Evolutionary conservation across 1,140 invertebrate genomes (phyloP).

Genomic region (Pseudobourletiella spinata): DNA sequence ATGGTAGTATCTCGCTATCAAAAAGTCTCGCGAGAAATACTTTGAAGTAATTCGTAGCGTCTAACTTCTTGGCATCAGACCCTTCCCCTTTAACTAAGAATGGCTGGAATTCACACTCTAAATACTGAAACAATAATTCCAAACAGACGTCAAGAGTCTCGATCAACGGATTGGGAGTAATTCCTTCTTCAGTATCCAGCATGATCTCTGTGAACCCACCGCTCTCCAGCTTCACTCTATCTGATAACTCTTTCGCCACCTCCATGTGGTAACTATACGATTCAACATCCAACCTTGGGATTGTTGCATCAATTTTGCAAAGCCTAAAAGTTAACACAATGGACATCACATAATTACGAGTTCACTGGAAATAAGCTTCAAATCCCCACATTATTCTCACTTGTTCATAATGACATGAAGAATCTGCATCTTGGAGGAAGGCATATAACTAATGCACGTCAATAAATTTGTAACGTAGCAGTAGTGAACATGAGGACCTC

Average conservation of each 20-base stretch:
- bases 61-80: not conserved
- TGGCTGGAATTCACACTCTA: constrained; percentile 10
- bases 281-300: constrained; percentile 49
- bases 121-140: constrained; percentile 15
- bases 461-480: constrained; percentile 57
- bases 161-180: constrained; percentile 8
- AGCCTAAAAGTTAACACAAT: constrained; percentile 48
- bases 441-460: constrained; percentile 53
- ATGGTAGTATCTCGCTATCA: constrained; percentile 61
- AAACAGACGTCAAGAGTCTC: constrained; percentile 35
- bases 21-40: constrained; percentile 50
- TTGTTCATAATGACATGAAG: constrained; percentile 57
- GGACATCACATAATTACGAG: not conserved
- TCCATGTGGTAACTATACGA: constrained; percentile 27
- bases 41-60: constrained; percentile 8
- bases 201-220: not conserved
- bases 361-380: constrained; percentile 16
- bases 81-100: not conserved
- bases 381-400: no score
- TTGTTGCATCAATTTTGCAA: constrained; percentile 57
- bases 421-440: constrained; percentile 49
- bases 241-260: not conserved
- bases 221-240: constrained; percentile 11
- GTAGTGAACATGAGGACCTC: constrained; percentile 46
- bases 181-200: not conserved